phyloP scores from a whole-genome alignment of 1,140 invertebrate species.

The Ceratitis capitata region DNA sequence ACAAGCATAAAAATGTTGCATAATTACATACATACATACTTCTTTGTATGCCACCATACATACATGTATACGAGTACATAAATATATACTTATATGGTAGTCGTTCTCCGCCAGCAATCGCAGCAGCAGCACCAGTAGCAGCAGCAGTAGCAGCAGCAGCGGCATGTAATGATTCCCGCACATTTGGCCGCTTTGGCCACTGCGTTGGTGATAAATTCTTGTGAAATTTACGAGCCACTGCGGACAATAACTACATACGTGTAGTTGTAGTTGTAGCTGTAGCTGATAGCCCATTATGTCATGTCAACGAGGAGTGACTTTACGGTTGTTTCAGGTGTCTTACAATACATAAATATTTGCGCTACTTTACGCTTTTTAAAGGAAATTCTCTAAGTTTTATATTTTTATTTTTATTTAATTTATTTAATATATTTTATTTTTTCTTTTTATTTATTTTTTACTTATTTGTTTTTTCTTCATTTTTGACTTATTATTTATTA shows the following conservation, averaged over 20 bases:
- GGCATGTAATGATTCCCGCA: not conserved
- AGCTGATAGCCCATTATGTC: slow-evolving; percentile 13
- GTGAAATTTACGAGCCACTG: slow-evolving; percentile 3
- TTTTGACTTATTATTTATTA: too few species aligned
- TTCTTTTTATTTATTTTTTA: too few species aligned
- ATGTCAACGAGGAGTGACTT: not conserved
- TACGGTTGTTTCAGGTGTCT: not conserved
- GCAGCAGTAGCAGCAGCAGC: too few species aligned
- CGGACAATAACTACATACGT: too few species aligned
- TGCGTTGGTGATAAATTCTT: slow-evolving; percentile 28
- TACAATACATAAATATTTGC: not conserved
- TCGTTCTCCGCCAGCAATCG: too few species aligned
- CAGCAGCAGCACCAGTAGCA: too few species aligned
- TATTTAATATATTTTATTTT: too few species aligned
- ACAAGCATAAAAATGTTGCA: slow-evolving; percentile 24
- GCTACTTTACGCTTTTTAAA: not conserved
- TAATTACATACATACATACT: too few species aligned
- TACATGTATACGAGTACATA: too few species aligned
- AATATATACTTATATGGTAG: not conserved
- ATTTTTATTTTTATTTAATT: not conserved
- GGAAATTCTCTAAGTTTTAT: not conserved
- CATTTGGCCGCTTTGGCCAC: not conserved
- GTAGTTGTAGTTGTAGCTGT: too few species aligned
- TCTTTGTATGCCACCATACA: too few species aligned
- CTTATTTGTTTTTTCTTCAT: too few species aligned